phyloP scores from a whole-genome alignment of 2,888 invertebrate genomes.

The Tuberolachnus salignus region DNA sequence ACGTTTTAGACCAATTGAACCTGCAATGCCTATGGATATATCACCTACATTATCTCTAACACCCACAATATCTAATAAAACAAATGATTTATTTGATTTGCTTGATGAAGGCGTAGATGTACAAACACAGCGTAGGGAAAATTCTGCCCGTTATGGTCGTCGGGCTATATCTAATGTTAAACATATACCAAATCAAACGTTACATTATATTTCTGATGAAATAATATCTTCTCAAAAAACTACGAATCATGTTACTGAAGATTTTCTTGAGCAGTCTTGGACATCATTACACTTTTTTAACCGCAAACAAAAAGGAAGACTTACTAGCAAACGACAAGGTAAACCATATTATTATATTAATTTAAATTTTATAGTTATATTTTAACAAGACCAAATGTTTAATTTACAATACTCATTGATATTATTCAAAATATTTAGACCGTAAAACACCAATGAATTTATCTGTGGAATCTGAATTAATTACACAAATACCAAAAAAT shows the following conservation, averaged over 20 bases:
- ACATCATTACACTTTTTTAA: constrained; percentile 61
- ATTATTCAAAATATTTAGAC: constrained; percentile 18
- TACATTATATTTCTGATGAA: constrained; percentile 19
- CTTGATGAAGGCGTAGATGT: constrained; percentile 33
- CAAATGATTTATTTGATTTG: constrained; percentile 45
- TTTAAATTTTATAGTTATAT: background rate
- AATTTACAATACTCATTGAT: too few species aligned
- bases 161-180: constrained; percentile 58
- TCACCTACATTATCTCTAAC: constrained; percentile 43
- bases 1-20: constrained; percentile 35
- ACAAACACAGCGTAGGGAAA: constrained; percentile 48
- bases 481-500: constrained; percentile 26
- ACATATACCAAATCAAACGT: background rate
- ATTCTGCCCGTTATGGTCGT: constrained; percentile 60
- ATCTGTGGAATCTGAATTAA: constrained; percentile 12
- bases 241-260: constrained; percentile 31
- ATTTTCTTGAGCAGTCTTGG: constrained; percentile 61
- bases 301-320: constrained; percentile 61
- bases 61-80: constrained; percentile 28
- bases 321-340: constrained; percentile 59
- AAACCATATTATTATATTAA: constrained; percentile 1
- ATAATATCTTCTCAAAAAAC: constrained; percentile 1
- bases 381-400: too few species aligned
- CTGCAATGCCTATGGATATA: constrained; percentile 31
- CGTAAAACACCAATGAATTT: constrained; percentile 40